Percentiles rank a stretch among this genome's conserved stretches.
Conservation (phyloP, 2,888 invertebrate genomes). For the Cataglyphis altisquamis region DNA sequence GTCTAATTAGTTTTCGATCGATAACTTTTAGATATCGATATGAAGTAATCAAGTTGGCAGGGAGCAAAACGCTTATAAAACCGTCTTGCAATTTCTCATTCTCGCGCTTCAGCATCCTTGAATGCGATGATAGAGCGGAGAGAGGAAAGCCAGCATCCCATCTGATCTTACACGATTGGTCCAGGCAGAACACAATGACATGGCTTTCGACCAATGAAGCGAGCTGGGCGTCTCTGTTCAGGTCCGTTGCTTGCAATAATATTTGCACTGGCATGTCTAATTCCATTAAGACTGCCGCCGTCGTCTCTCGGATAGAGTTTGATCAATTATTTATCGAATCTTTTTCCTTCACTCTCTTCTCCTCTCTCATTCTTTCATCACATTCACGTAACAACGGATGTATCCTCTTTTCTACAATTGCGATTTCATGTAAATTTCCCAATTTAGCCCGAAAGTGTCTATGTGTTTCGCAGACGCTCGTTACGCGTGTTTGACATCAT, state of each 20-base stretch:
- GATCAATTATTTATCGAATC: conserved; percentile 78
- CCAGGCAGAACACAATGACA: conserved; percentile 67
- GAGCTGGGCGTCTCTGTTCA: conserved; percentile 65
- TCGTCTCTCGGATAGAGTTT: conserved; percentile 58
- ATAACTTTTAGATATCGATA: neutral
- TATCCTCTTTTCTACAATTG: neutral
- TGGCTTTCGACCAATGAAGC: conserved; percentile 67
- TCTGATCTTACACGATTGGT: conserved; percentile 65
- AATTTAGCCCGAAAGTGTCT: conserved; percentile 68
- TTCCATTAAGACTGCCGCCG: conserved; percentile 69
- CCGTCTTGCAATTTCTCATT: conserved; percentile 16
- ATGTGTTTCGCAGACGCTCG: conserved; percentile 49
- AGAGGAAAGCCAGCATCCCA: conserved; percentile 49
- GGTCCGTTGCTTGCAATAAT: conserved; percentile 76
- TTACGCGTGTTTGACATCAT: conserved; percentile 57
- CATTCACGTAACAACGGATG: neutral
- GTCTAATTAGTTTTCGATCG: neutral
- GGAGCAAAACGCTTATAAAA: conserved; percentile 7
- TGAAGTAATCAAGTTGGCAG: neutral
- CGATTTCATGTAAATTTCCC: conserved; percentile 8
- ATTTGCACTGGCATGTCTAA: conserved; percentile 78
- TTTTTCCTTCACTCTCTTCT: neutral
- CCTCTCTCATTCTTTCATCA: conserved; percentile 1
- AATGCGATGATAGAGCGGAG: neutral
- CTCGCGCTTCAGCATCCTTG: neutral